Evolutionary conservation across 2,797 vertebrate species (phyloP).

Genomic region (Emys orbicularis): DNA sequence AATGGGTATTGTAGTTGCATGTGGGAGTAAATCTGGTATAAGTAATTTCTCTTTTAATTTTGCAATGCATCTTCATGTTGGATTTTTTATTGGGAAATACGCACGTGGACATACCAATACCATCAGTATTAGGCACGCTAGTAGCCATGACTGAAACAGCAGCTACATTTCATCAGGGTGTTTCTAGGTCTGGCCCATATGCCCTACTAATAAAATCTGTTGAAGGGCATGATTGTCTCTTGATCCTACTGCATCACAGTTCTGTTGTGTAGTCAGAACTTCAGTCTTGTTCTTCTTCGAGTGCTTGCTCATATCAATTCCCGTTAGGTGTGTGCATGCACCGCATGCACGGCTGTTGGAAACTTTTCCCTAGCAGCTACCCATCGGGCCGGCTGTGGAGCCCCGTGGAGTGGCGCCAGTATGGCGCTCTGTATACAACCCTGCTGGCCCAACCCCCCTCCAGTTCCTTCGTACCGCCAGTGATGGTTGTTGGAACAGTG

Average conservation of each 20-base stretch:
- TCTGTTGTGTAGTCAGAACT: neutral
- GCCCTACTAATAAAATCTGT: neutral
- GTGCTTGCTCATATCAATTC: no score
- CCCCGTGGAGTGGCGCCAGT: no score
- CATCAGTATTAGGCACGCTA: neutral
- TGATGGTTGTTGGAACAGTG: no score
- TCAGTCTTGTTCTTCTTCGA: neutral
- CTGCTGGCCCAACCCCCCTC: no score
- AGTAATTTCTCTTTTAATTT: neutral
- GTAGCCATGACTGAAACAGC: neutral
- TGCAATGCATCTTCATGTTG: rapidly evolving
- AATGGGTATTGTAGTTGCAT: rapidly evolving
- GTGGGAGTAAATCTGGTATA: neutral
- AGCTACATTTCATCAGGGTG: neutral
- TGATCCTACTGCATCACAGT: neutral
- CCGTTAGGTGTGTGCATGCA: no score
- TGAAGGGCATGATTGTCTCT: neutral
- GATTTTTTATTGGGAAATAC: neutral
- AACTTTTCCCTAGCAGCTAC: no score
- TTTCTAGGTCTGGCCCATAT: neutral
- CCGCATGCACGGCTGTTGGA: no score
- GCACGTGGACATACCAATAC: neutral
- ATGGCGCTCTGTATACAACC: no score
- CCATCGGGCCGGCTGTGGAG: no score
- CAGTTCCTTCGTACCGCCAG: no score